These are phyloP conservation scores for Grapholita molesta DNA, from an alignment of 1,140 invertebrate genomes.

Conservation along the genomic window DNA sequence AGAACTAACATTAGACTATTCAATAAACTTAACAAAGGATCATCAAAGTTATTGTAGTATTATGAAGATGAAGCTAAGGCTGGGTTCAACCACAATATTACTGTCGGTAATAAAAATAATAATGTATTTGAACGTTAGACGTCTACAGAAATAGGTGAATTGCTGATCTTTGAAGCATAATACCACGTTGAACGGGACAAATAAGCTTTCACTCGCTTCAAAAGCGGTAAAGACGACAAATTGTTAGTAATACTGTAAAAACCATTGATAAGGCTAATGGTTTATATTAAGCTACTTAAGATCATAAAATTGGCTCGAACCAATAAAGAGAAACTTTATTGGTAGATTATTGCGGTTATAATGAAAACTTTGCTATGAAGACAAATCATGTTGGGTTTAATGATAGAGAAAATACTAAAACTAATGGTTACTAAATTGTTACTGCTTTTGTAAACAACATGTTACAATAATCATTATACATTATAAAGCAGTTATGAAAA, in stretches of 20 bases:
- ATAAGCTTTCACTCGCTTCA: slow-evolving; percentile 48
- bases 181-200: slow-evolving; percentile 33
- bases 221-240: slow-evolving; percentile 29
- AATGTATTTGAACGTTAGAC: slow-evolving; percentile 24
- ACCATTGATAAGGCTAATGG: slow-evolving; percentile 33
- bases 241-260: slow-evolving; percentile 36
- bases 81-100: background rate
- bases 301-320: slow-evolving; percentile 24
- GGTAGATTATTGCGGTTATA: slow-evolving; percentile 1
- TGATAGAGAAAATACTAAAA: background rate
- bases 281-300: slow-evolving; percentile 27
- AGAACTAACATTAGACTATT: background rate
- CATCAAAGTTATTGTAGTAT: background rate
- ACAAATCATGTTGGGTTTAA: background rate
- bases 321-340: slow-evolving; percentile 35
- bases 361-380: slow-evolving; percentile 5
- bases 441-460: background rate
- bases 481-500: background rate
- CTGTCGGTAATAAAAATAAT: slow-evolving; percentile 16
- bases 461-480: background rate
- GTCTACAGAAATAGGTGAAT: slow-evolving; percentile 35
- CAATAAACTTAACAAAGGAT: slow-evolving; percentile 23
- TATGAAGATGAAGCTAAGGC: background rate
- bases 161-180: slow-evolving; percentile 32
- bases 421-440: background rate